phyloP scores from a whole-genome alignment of 2,888 invertebrate species.

The Nasonovia ribisnigri region DNA sequence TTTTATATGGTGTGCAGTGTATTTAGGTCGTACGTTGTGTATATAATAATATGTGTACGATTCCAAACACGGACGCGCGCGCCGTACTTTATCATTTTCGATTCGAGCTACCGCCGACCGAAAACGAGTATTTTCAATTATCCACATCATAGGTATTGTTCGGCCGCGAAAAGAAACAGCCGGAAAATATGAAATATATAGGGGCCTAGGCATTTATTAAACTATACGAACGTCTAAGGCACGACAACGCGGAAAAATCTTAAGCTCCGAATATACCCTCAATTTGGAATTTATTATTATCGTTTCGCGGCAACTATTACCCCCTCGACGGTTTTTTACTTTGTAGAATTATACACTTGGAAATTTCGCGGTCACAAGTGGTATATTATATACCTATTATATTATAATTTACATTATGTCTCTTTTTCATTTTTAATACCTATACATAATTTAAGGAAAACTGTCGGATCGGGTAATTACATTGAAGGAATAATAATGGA shows the following conservation, averaged over 20 bases:
- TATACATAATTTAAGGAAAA: background rate
- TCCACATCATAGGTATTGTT: background rate
- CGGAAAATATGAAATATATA: background rate
- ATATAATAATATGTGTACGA: background rate
- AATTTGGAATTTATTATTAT: background rate
- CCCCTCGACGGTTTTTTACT: background rate
- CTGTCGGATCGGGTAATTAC: background rate
- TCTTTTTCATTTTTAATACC: background rate
- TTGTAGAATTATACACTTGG: background rate
- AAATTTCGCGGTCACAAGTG: background rate
- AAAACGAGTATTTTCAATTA: conserved; percentile 1
- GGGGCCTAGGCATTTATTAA: no score
- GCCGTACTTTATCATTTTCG: conserved; percentile 20
- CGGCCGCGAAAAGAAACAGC: background rate
- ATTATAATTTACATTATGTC: background rate
- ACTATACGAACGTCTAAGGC: no score
- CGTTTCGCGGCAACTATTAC: background rate
- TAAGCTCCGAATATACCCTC: background rate
- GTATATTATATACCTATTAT: background rate
- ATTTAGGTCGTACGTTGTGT: conserved; percentile 18
- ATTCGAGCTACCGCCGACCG: conserved; percentile 30
- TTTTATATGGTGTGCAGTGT: background rate
- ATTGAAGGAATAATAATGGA: background rate
- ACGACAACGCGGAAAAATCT: background rate
- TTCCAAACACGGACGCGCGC: conserved; percentile 4